Conservation (phyloP, 2,888 invertebrate genomes). For the Monopis laevigella region DNA sequence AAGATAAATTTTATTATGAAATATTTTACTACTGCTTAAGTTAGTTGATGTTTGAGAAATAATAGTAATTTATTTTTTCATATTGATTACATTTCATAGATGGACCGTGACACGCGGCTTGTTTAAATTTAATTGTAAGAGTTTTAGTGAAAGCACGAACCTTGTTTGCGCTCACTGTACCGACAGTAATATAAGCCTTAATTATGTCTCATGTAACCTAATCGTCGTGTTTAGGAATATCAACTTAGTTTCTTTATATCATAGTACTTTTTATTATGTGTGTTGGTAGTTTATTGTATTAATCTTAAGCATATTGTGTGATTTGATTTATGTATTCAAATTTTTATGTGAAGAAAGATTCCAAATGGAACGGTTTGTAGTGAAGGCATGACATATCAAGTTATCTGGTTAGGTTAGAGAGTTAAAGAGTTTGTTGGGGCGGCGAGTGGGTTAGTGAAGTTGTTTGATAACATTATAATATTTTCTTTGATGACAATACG, state of each 20-base stretch:
- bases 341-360: constrained; percentile 59
- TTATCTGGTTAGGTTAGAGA: constrained; percentile 38
- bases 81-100: constrained; percentile 25
- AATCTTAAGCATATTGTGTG: constrained; percentile 50
- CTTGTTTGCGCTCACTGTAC: constrained; percentile 4
- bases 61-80: constrained; percentile 62
- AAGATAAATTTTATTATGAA: constrained; percentile 65
- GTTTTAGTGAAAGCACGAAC: too few species aligned
- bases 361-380: constrained; percentile 44
- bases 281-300: constrained; percentile 40
- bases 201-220: background rate
- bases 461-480: constrained; percentile 28
- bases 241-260: constrained; percentile 1
- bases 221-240: background rate
- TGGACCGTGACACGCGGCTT: background rate
- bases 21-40: constrained; percentile 64
- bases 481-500: constrained; percentile 55
- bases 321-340: constrained; percentile 38
- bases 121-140: background rate
- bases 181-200: too few species aligned
- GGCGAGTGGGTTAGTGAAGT: constrained; percentile 45
- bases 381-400: constrained; percentile 60
- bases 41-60: constrained; percentile 60
- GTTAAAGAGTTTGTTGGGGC: constrained; percentile 21
- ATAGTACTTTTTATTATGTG: constrained; percentile 27